Base-by-base conservation (phyloP, 2,113 vertebrate genomes). In the Epinephelus lanceolatus region DNA sequence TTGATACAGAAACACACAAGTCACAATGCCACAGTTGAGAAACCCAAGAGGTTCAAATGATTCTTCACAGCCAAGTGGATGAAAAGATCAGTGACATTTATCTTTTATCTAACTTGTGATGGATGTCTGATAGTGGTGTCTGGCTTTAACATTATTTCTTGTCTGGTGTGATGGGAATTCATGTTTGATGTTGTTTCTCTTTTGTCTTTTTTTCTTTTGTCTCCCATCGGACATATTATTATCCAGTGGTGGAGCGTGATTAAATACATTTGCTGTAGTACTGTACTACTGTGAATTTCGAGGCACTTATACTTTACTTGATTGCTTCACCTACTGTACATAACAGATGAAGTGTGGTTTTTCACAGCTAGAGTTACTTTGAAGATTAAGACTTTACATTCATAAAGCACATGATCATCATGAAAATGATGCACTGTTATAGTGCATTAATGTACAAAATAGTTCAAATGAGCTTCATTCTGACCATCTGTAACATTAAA, bases 1-100 rank as follows among this genome's bases (percentile, higher is more conserved):
- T 63, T 81, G 72, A 70, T 63, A 75, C 6, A 1, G 59, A 86
- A 62, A 82, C 68, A 75, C 71, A 76, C 13, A 82, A 61, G 68
- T 6, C 49, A 74, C 30, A 49, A 37, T 49, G n/a, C 21, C 68
- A 59, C 68, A 78, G 47, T 74, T 66, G 25, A 45, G 19, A 55
- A 72, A 66, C 27, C 25, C 63, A 59, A n/a, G 27, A 49, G 55
- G 30, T 65, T 74, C 13, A 69, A 80, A 72, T 17, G 11, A 74
- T 61, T 70, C 2, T 59, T 83, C 18, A 47, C 25, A 68, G 67
- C 7, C 15, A 23, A 83, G n/a, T 15, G 42, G 17, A 78, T 69
- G 2, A 68, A 60, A 62, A 69, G 42, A 57, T 68, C 30, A 60
- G 56, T 74, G 47, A 52, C 30, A 62, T 80, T 72, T 79, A 37